Evolutionary conservation across 1,140 invertebrate species (phyloP).

Genomic region (Diabrotica virgifera): DNA sequence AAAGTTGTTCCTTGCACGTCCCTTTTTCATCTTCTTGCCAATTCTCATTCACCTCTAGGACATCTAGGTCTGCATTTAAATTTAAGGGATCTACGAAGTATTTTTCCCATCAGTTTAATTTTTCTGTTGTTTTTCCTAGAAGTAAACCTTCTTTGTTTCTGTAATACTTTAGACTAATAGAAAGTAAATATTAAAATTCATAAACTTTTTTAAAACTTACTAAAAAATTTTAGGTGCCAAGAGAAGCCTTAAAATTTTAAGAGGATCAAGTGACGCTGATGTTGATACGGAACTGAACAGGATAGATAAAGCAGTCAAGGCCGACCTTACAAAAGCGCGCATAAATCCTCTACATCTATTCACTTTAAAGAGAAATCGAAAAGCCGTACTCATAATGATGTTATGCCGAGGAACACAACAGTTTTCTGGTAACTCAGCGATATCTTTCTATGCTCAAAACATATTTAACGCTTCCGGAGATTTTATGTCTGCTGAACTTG

Average conservation of each 20-base stretch:
- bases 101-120: no score
- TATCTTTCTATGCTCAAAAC: conserved; percentile 71
- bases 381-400: conserved; percentile 45
- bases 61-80: no score
- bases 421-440: conserved; percentile 69
- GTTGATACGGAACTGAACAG: conserved; percentile 61
- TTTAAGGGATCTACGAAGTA: no score
- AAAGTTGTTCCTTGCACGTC: no score
- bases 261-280: conserved; percentile 57
- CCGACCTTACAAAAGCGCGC: background rate
- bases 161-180: no score
- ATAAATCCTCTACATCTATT: conserved; percentile 52
- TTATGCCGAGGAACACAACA: conserved; percentile 64
- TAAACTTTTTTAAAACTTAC: no score
- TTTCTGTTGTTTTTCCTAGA: no score
- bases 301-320: conserved; percentile 58
- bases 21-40: no score
- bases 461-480: conserved; percentile 64
- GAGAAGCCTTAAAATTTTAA: conserved; percentile 59
- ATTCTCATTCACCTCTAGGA: no score
- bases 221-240: conserved; percentile 48
- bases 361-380: conserved; percentile 56
- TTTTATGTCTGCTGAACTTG: conserved; percentile 38
- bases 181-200: no score
- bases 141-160: no score